phyloP scores from a whole-genome alignment of 2,113 vertebrate genomes.

The Myotis yumanensis region DNA sequence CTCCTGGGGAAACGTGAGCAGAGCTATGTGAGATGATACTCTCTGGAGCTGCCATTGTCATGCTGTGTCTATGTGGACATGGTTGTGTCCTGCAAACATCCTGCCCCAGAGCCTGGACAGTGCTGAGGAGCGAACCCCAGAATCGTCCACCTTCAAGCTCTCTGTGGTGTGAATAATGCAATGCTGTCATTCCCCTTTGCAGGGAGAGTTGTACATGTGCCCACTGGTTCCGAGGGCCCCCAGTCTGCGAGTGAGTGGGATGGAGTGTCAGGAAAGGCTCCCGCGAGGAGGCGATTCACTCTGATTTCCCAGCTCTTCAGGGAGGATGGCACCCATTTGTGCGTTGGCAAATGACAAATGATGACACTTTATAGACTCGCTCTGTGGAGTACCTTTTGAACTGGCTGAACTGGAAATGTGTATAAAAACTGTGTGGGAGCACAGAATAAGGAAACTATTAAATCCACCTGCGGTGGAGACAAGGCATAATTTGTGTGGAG shows the following conservation, averaged over 20 bases:
- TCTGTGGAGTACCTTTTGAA: constrained; percentile 7
- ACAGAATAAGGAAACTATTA: constrained; percentile 4
- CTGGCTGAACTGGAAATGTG: not conserved
- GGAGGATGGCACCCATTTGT: not conserved
- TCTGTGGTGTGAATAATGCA: not conserved
- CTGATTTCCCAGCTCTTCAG: not conserved
- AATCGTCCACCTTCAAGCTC: not conserved
- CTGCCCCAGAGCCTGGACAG: not conserved
- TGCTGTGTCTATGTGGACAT: not conserved
- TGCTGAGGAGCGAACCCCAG: not conserved
- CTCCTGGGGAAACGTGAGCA: not conserved
- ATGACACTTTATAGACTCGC: not conserved
- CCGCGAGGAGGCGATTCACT: not conserved
- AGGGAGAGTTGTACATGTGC: not conserved
- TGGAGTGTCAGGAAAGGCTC: not conserved
- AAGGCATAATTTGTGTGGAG: not conserved
- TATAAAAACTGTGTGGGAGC: constrained; percentile 21
- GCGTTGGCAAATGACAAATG: constrained; percentile 26
- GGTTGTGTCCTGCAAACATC: not conserved
- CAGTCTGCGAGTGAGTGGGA: not conserved
- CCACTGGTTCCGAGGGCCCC: not conserved
- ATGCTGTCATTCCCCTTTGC: not conserved
- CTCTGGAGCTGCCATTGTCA: not conserved
- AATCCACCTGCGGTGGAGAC: not conserved
- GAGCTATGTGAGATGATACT: not conserved